Evolutionary conservation across 2,797 vertebrate genomes (phyloP), one percentile per base, ranked within the genome.

Genomic region (Tapirus indicus): DNA sequence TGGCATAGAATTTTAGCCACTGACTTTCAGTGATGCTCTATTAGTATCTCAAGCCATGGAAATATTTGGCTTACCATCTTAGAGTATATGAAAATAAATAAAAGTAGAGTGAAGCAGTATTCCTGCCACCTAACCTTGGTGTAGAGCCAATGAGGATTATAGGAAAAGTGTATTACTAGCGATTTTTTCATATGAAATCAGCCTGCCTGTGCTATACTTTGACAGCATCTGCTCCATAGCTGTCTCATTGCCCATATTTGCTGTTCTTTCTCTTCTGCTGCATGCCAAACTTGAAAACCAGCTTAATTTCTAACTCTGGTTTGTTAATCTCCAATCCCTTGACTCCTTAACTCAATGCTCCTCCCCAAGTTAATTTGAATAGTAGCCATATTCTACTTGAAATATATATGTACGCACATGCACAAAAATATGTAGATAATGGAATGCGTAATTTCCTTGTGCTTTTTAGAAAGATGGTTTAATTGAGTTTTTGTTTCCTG

Each of bases 401-500:
- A 79, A 74, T 80, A 13, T n/a, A 5, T 16, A 12, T 92, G 23
- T 78, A 58, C 3, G 14, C 23, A 21, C 32, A n/a, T 21, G 17
- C 38, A 54, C 41, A 93, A 49, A 95, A 78, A 74, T 95, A 0
- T 14, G 4, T 62, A 78, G 83, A 71, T 49, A 82, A 72, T 38
- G 4, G 25, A 84, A 80, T 2, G 8, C 9, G 17, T 52, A 47
- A 2, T 86, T 85, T 87, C 41, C 52, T 83, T 35, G 64, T 95
- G 75, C 56, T 77, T 96, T 95, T 97, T 92, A 94, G 72, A 49
- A 90, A 94, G 72, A 68, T 60, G 16, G 44, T 44, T 91, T 92
- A 68, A 89, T 35, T 91, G 75, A 89, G 25, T 60, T 92, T 95
- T 93, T 94, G 69, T 87, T 94, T 93, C 72, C 58, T 93, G 14